Conservation (phyloP, 1,140 invertebrate species). For the Eulimnadia texana region DNA sequence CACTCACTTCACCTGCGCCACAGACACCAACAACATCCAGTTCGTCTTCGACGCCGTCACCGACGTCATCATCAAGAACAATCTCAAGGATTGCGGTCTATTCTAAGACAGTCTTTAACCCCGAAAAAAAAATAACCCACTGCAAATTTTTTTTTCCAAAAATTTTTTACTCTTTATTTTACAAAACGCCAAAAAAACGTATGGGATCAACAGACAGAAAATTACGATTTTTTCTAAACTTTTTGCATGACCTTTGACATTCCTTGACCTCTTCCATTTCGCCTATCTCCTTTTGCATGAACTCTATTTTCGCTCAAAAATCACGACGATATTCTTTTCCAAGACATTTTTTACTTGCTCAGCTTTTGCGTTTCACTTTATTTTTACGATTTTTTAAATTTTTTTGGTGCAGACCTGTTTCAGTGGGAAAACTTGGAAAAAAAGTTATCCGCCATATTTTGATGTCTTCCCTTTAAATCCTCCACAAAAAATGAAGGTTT, state of each 20-base stretch:
- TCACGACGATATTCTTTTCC: no score
- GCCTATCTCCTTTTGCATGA: background rate
- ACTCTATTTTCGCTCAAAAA: background rate
- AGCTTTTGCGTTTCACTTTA: background rate
- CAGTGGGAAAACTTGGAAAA: no score
- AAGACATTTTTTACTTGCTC: no score
- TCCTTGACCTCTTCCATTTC: background rate
- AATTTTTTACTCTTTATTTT: background rate
- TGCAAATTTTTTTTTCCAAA: background rate
- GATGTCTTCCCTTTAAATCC: no score
- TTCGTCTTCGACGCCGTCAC: conserved; percentile 86
- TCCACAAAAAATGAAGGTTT: no score
- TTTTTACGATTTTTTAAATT: no score
- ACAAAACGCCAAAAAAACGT: background rate
- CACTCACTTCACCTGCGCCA: conserved; percentile 82
- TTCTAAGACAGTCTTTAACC: conserved; percentile 33
- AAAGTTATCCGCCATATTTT: no score
- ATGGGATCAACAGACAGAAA: background rate
- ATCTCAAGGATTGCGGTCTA: conserved; percentile 80
- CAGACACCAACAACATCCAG: conserved; percentile 79
- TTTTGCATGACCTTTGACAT: background rate
- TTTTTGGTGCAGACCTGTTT: no score
- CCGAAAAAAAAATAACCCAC: background rate
- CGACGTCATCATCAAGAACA: conserved; percentile 86
- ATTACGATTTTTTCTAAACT: background rate